Base-by-base conservation (phyloP, 2,888 invertebrate species). In the Autographa gamma region DNA sequence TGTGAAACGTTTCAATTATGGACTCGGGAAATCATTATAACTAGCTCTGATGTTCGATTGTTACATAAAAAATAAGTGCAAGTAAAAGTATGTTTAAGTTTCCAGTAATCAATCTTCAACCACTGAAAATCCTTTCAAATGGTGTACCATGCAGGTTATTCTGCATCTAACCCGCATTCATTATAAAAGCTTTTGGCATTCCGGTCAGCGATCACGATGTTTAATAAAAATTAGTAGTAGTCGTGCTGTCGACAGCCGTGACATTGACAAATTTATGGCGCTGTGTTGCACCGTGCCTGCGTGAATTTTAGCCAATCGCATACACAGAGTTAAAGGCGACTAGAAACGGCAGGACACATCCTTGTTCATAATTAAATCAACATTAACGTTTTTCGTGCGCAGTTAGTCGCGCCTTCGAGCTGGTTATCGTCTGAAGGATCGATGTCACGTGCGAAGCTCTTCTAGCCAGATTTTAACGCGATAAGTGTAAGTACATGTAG, bases 251-350 rank as follows among this genome's bases (percentile, higher is more conserved):
- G 83, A 85, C 86, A 81, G 81, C 75, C 80, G 74, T 80, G 91
- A 91, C 93, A 82, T 89, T 93, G 93, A 93, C 83, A 82, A 88
- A 93, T 93, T 92, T 93, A 93, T 88, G 79, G 85, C 79, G 83
- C 77, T 77, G 80, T 60, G 64, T 25, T 82, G 75, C 69, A 84
- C 65, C 61, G 77, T 69, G 75, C 76, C 43, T 66, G 70, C 72
- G 72, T 78, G 83, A 84, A 86, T 86, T 82, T 86, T 84, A 85
- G 82, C 81, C 84, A 79, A 70, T 69, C 66, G 69, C 73, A 63
- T 61, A 69, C 82, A 72, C 43, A 63, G 86, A 85, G 34, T 71
- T 83, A 83, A 65, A 83, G 61, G 34, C 31, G 31, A 58, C 82
- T 85, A 74, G 86, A 88, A 82, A 71, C 66, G 85, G 68, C 80